phyloP scores from a whole-genome alignment of 2,888 invertebrate genomes.

The Sphaerophoria taeniata region DNA sequence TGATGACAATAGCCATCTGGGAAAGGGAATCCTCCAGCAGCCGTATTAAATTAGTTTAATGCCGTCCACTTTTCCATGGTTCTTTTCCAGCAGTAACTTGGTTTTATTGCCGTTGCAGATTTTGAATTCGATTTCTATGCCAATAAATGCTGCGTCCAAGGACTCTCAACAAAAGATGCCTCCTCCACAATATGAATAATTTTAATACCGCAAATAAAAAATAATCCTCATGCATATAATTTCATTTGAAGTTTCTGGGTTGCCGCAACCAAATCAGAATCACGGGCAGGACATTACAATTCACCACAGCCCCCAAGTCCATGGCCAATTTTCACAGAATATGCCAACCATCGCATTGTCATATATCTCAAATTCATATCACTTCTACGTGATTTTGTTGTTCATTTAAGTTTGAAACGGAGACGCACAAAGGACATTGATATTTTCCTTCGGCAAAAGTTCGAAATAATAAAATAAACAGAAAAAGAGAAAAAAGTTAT shows the following conservation, averaged over 20 bases:
- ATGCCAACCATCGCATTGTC: constrained; percentile 37
- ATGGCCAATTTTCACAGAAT: constrained; percentile 56
- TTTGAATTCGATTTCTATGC: too few relatives aligned
- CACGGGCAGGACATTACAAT: neutral
- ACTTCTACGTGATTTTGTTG: constrained; percentile 43
- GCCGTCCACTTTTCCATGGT: constrained; percentile 35
- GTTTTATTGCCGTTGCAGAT: too few relatives aligned
- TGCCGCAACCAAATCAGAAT: constrained; percentile 7
- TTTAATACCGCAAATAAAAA: neutral
- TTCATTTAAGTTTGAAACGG: constrained; percentile 8
- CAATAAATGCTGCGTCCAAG: too few relatives aligned
- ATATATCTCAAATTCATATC: constrained; percentile 53
- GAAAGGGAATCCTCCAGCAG: constrained; percentile 41
- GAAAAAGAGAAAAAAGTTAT: constrained; percentile 17
- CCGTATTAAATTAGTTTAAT: constrained; percentile 38
- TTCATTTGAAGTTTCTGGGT: constrained; percentile 15
- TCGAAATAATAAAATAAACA: constrained; percentile 12
- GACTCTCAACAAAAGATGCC: too few relatives aligned
- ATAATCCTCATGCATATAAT: constrained; percentile 44
- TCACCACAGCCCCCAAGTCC: neutral
- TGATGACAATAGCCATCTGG: constrained; percentile 60
- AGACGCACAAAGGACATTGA: constrained; percentile 1
- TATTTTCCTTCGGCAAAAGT: constrained; percentile 22
- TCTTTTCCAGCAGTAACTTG: too few relatives aligned
- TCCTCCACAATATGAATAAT: too few relatives aligned